Conservation (phyloP, 2,888 invertebrate species). For the Ophraella communa region DNA sequence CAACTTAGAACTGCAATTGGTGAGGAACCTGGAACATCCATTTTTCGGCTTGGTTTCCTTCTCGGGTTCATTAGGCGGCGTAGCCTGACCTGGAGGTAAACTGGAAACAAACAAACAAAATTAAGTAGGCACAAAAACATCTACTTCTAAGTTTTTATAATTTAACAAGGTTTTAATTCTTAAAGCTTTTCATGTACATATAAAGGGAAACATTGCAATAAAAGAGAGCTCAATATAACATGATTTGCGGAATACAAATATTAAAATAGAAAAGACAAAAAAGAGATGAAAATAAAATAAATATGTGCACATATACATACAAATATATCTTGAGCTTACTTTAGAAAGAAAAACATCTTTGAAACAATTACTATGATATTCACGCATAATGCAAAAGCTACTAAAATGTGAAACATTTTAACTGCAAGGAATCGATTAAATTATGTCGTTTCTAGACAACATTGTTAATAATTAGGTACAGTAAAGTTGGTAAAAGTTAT, state of each 20-base stretch:
- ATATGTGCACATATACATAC: too few species aligned
- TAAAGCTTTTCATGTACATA: too few species aligned
- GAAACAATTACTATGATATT: too few species aligned
- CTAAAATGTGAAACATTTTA: too few species aligned
- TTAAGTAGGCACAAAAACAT: too few species aligned
- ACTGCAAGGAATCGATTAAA: constrained; percentile 1
- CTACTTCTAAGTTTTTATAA: too few species aligned
- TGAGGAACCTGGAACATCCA: constrained; percentile 47
- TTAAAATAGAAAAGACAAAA: too few species aligned
- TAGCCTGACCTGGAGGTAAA: constrained; percentile 44
- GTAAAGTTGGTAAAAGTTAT: background rate
- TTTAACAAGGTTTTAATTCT: too few species aligned
- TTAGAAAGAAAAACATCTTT: background rate
- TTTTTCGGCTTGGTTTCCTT: constrained; percentile 44
- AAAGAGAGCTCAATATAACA: background rate
- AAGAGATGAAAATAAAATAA: too few species aligned
- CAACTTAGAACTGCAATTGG: constrained; percentile 47
- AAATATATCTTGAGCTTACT: too few species aligned
- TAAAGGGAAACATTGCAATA: background rate
- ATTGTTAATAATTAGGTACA: background rate
- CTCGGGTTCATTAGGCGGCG: constrained; percentile 41
- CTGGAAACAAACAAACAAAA: too few species aligned
- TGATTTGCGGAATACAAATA: too few species aligned
- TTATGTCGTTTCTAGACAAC: constrained; percentile 5
- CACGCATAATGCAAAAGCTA: background rate